Evolutionary conservation across 2,888 invertebrate species (phyloP), one percentile per base, ranked within the genome.

Genomic region (Argyresthia albistria): DNA sequence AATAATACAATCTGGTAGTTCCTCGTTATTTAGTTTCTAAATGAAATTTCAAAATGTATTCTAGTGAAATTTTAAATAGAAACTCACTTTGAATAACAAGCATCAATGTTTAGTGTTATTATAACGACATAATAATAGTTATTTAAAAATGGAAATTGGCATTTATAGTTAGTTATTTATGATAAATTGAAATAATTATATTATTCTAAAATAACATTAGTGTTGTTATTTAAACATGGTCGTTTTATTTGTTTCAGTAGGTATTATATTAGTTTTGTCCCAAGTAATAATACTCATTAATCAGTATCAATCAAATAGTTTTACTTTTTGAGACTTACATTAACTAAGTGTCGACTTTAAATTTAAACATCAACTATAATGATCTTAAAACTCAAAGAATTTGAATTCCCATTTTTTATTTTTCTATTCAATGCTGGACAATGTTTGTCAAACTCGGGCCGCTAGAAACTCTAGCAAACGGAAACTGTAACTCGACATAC

Each of bases 81-180:
- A 16, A 46, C 46, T 8, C 45, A 14, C 25, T 6, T 46, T 35
- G 8, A 50, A 25, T 36, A 35, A 51, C 46, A 52, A 51, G 50
- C 57, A 73, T 70, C 6, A 46, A 46, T 79, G 76, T 81, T 78
- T 82, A 82, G 79, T 70, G 65, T 71, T 73, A 25, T 71, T 73
- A 25, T n/a, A n/a, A 74, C 71, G 71, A 76, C 73, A 70, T 80
- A 76, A 35, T 25, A 4, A 46, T 80, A 80, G 76, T 80, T 76
- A 75, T 69, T 73, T 73, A 76, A 69, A 65, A 25, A 25, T 25
- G 53, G 53, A 72, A 75, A 80, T 78, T 77, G 82, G 82, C 86
- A 82, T 86, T 80, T 83, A 86, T 87, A 87, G 86, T 84, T 86
- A 87, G 86, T 83, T 83, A 86, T 80, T 25, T 84, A 84, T 81